Base-by-base conservation (phyloP, 2,888 invertebrate species). In the Scaptodrosophila latifasciaeformis region DNA sequence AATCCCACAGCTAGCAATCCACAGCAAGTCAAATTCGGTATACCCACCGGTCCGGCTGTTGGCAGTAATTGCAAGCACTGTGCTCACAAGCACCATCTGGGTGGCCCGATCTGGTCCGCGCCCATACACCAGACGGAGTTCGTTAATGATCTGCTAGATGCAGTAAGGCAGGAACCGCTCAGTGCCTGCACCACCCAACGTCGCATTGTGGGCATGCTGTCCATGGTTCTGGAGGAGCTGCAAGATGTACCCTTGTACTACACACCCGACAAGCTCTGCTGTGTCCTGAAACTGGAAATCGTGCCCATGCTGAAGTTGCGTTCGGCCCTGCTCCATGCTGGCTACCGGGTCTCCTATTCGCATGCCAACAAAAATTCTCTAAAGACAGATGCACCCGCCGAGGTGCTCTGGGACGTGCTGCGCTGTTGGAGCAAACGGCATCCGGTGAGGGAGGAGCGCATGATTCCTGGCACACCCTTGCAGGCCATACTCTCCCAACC, bases 31-130 rank as follows among this genome's bases (percentile, higher is more conserved):
- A 93, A 93, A 81, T 92, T 90, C 57, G 88, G 87, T 57, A 87
- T 95, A 51, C 92, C 94, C 0, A 86, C 89, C 4, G 93, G 90
- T 2, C 94, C 95, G 0, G 87, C 90, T 0, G 91, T 94, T 0
- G 87, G 87, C 1, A 86, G 87, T 27, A 85, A 87, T 18, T 98
- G 97, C 84, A 88, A 88, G 19, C 91, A 95, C 82, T 97, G 97
- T 82, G 89, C 90, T 1, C 90, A 91, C 70, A 89, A 88, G 49
- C 92, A 93, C 85, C 92, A 93, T 82, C 85, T 96, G 66, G 96
- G 96, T 7, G 99, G 99, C 1, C 99, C 99, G 0, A 92, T 99
- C 66, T 99, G 98, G 97, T 90, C 93, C 0, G 95, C 91, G 0
- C 92, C 93, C 0, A 89, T 99, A 34, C 97, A 99, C 85, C 90